phyloP scores from a whole-genome alignment of 2,888 invertebrate species.

The Diaprepes abbreviatus region DNA sequence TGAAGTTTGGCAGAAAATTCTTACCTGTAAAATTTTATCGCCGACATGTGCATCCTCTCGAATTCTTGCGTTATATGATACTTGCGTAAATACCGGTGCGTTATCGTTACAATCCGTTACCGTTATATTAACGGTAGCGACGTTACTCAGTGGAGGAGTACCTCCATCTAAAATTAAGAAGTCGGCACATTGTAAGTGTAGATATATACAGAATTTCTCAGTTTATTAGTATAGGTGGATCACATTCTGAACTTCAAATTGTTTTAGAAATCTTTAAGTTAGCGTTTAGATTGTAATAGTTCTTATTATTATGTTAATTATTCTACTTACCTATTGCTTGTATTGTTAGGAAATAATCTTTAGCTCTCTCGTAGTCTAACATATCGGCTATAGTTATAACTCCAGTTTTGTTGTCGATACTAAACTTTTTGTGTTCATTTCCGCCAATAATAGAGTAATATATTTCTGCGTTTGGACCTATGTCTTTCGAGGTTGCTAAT shows the following conservation, averaged over 20 bases:
- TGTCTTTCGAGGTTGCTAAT: conserved; percentile 91
- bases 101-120: conserved; percentile 91
- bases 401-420: conserved; percentile 79
- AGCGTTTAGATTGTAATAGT: no score
- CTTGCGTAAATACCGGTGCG: conserved; percentile 83
- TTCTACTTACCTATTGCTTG: conserved; percentile 75
- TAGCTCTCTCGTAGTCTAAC: conserved; percentile 89
- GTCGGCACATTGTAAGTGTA: no score
- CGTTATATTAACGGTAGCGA: conserved; percentile 88
- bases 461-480: conserved; percentile 94
- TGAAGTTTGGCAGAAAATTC: no score
- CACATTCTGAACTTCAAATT: no score
- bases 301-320: no score
- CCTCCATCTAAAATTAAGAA: conserved; percentile 77
- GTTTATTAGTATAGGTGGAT: no score
- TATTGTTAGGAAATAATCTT: conserved; percentile 88
- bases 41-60: conserved; percentile 84
- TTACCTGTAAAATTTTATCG: conserved; percentile 80
- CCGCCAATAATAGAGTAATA: conserved; percentile 89
- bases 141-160: conserved; percentile 88
- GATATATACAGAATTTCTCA: no score
- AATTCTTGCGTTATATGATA: conserved; percentile 81
- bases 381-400: conserved; percentile 82
- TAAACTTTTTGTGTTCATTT: conserved; percentile 89
- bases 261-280: no score